A percentile compares a stretch with the other conserved stretches of the same genome.
Evolutionary conservation across 2,797 vertebrate species (phyloP).

Genomic region (Phoebastria nigripes): DNA sequence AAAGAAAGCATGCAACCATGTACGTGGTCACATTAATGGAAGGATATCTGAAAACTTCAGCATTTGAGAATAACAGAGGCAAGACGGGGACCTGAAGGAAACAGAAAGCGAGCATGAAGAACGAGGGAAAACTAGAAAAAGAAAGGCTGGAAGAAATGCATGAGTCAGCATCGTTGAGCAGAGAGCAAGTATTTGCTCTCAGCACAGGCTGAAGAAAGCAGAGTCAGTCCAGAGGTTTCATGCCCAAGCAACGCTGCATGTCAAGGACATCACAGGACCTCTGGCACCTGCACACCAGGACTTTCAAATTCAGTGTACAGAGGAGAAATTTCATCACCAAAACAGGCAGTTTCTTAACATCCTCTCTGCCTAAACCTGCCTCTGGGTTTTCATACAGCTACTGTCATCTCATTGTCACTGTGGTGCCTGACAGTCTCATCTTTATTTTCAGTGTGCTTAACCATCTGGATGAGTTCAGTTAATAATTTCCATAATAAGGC

Average conservation of each 20-base stretch:
- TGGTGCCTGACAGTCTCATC: background rate
- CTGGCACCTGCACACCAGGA: background rate
- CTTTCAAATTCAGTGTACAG: background rate
- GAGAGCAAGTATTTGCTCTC: background rate
- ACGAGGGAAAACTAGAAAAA: background rate
- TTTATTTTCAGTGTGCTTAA: background rate
- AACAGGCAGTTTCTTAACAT: background rate
- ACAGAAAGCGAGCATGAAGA: background rate
- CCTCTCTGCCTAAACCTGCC: background rate
- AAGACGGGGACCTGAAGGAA: background rate
- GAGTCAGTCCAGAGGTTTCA: background rate
- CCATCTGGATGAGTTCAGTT: background rate
- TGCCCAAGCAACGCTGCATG: background rate
- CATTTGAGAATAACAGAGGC: background rate
- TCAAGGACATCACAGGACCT: background rate
- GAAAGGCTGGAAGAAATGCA: background rate
- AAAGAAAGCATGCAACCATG: background rate
- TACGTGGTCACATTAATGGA: accelerated
- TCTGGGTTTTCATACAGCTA: background rate
- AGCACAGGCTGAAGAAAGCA: background rate
- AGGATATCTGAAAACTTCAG: background rate
- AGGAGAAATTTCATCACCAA: background rate
- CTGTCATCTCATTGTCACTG: background rate
- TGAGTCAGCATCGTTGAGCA: background rate
- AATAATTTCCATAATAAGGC: background rate